These are phyloP conservation scores for Eristalinus aeneus DNA, from an alignment of 2,888 invertebrate genomes.

Conservation along the genomic window DNA sequence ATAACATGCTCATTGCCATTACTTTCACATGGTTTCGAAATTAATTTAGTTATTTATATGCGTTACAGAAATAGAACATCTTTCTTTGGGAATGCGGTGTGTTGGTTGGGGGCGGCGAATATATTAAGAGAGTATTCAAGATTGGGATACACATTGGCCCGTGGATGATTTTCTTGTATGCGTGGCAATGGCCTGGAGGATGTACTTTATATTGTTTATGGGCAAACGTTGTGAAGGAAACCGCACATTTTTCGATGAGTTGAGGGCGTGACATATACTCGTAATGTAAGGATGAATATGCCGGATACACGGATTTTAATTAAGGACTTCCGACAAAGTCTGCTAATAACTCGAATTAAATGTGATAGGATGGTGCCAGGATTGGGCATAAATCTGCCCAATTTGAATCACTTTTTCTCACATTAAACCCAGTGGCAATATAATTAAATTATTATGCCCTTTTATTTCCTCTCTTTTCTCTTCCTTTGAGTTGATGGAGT, in stretches of 20 bases:
- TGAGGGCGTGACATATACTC: not conserved
- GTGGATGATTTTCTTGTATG: not conserved
- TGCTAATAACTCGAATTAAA: constrained; percentile 58
- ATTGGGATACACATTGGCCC: not conserved
- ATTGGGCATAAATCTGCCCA: not conserved
- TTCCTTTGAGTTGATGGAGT: too few relatives aligned
- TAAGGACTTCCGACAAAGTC: constrained; percentile 11
- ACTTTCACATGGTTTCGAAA: constrained; percentile 67
- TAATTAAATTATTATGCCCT: too few relatives aligned
- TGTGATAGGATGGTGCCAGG: constrained; percentile 2
- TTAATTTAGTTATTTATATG: constrained; percentile 70
- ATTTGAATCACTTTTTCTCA: not conserved
- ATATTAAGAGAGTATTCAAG: constrained; percentile 38
- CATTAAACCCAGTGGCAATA: not conserved
- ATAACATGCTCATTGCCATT: constrained; percentile 65
- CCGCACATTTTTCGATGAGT: not conserved
- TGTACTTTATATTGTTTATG: constrained; percentile 1
- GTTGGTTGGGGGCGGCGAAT: constrained; percentile 1
- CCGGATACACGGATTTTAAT: constrained; percentile 21
- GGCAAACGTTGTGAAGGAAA: not conserved
- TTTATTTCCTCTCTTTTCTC: too few relatives aligned
- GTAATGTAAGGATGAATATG: not conserved
- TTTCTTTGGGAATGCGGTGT: constrained; percentile 13
- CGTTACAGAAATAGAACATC: constrained; percentile 61
- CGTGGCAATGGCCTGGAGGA: not conserved